Conservation (phyloP, 2,113 vertebrate genomes). For the Muntiacus reevesi region DNA sequence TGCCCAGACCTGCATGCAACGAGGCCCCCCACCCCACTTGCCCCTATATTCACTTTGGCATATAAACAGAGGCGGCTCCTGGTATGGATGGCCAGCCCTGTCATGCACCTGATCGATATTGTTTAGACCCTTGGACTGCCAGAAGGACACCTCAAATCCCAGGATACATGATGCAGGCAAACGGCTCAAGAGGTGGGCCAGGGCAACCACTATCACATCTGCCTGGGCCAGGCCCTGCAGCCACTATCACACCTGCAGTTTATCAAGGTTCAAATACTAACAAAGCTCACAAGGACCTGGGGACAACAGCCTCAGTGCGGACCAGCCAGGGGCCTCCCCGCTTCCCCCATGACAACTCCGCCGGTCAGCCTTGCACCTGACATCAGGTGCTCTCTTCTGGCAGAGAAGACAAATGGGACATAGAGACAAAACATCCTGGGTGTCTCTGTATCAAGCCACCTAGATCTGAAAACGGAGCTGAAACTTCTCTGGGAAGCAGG, state of each 20-base stretch:
- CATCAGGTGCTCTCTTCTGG: background rate
- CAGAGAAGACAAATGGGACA: fast-evolving
- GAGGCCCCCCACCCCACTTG: background rate
- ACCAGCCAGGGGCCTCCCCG: background rate
- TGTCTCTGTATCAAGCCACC: background rate
- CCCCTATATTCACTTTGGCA: background rate
- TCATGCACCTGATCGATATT: too few relatives aligned
- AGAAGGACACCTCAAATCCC: background rate
- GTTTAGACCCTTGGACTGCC: background rate
- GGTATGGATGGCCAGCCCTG: background rate
- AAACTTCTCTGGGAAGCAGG: background rate
- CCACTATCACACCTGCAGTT: background rate
- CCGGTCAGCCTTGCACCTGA: fast-evolving
- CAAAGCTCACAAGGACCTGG: background rate
- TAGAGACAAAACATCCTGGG: fast-evolving
- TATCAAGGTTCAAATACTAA: background rate
- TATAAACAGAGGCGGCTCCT: background rate
- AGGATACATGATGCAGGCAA: background rate
- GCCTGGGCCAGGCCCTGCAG: background rate
- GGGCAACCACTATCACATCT: background rate
- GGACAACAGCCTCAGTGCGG: background rate
- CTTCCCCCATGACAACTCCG: fast-evolving
- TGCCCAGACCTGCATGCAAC: background rate
- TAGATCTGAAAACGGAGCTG: background rate
- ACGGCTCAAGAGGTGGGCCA: background rate